These are phyloP conservation scores for Troilus luridus DNA, from an alignment of 2,888 invertebrate genomes.

Conservation along the genomic window DNA sequence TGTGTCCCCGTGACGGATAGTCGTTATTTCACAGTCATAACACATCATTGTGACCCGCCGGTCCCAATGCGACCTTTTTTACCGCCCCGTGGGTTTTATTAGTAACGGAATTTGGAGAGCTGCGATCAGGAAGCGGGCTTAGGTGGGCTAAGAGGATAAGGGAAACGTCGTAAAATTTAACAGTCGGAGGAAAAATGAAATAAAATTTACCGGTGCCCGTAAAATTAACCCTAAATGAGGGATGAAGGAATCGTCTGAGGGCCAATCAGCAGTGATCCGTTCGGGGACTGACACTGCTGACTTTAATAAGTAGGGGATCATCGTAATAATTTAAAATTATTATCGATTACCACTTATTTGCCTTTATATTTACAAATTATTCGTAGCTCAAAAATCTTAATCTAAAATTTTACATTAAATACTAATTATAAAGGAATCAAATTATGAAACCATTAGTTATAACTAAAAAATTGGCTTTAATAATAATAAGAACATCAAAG, in stretches of 20 bases:
- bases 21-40: constrained; percentile 54
- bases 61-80: constrained; percentile 19
- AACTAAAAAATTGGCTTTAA: too few species aligned
- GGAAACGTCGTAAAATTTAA: constrained; percentile 52
- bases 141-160: constrained; percentile 41
- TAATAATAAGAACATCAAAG: too few species aligned
- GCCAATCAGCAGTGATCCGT: constrained; percentile 10
- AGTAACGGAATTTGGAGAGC: constrained; percentile 51
- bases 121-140: constrained; percentile 33
- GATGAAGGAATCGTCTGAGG: not conserved
- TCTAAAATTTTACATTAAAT: too few species aligned
- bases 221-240: constrained; percentile 30
- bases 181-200: constrained; percentile 48
- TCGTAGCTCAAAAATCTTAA: too few species aligned
- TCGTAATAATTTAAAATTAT: not conserved
- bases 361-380: too few species aligned
- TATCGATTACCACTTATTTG: not conserved
- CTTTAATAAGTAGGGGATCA: not conserved
- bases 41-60: constrained; percentile 16
- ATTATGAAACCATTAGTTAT: too few species aligned
- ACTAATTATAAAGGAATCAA: too few species aligned
- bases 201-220: not conserved
- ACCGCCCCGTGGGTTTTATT: constrained; percentile 51
- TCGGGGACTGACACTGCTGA: not conserved
- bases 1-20: constrained; percentile 45